A percentile compares a stretch with the other conserved stretches of the same genome.
phyloP scores from a whole-genome alignment of 1,140 invertebrate species.

The Medauroidea extradentata region DNA sequence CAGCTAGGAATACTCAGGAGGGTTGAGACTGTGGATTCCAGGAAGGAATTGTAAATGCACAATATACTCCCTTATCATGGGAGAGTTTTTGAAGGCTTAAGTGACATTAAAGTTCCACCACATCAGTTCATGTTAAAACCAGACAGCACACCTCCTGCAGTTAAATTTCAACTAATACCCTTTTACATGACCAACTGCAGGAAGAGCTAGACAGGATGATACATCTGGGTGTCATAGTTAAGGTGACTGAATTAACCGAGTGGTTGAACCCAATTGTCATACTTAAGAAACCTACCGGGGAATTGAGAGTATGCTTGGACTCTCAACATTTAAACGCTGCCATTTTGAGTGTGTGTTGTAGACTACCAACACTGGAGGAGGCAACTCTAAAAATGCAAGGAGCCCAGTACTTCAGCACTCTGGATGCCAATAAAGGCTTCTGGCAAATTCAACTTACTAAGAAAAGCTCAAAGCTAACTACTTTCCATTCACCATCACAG shows the following conservation, averaged over 20 bases:
- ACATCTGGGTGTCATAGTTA: conserved; percentile 35
- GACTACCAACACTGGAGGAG: conserved; percentile 29
- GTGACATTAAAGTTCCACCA: no score
- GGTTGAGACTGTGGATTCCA: no score
- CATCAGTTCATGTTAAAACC: no score
- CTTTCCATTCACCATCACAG: conserved; percentile 18
- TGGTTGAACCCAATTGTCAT: conserved; percentile 48
- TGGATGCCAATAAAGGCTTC: conserved; percentile 14
- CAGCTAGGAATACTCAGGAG: no score
- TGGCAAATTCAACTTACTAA: conserved; percentile 21
- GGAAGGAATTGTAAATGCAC: no score
- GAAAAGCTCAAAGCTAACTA: conserved; percentile 4
- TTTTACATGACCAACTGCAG: conserved; percentile 38
- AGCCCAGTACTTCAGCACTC: conserved; percentile 15
- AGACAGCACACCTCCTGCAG: background rate
- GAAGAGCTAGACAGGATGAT: conserved; percentile 37
- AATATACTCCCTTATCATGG: no score
- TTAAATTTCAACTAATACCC: conserved; percentile 23
- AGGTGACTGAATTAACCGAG: conserved; percentile 36
- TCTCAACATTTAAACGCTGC: conserved; percentile 45
- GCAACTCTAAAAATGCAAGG: conserved; percentile 13
- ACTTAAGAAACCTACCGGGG: conserved; percentile 44
- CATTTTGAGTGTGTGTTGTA: conserved; percentile 35
- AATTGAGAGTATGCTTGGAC: conserved; percentile 46
- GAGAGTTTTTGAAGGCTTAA: no score